Evolutionary conservation across 2,113 vertebrate genomes (phyloP).

Genomic region (Aspiorhynchus laticeps): DNA sequence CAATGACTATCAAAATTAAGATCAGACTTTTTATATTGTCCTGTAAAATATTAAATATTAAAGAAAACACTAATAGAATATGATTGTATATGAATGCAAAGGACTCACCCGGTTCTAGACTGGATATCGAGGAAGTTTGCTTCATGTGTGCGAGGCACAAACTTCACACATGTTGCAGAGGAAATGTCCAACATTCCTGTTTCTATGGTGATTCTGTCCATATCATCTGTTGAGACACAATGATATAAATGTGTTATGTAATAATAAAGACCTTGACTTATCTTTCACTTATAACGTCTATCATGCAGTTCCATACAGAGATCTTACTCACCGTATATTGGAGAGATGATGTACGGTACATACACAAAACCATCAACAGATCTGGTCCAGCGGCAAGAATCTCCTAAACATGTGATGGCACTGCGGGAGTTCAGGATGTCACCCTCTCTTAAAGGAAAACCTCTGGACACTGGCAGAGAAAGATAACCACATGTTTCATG

Average conservation of each 20-base stretch:
- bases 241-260: not conserved
- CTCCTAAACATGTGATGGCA: constrained; percentile 68
- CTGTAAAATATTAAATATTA: not conserved
- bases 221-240: constrained; percentile 66
- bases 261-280: not conserved
- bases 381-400: constrained; percentile 74
- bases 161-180: constrained; percentile 72
- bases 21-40: not conserved
- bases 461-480: constrained; percentile 47
- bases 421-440: constrained; percentile 69
- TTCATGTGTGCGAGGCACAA: constrained; percentile 76
- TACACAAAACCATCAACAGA: constrained; percentile 75
- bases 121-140: constrained; percentile 74
- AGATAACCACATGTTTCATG: not conserved
- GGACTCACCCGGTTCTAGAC: constrained; percentile 73
- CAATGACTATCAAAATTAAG: not conserved
- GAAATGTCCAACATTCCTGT: constrained; percentile 78
- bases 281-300: not conserved
- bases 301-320: not conserved
- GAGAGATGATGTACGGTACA: constrained; percentile 68
- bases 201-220: constrained; percentile 80
- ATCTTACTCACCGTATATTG: constrained; percentile 66
- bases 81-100: not conserved
- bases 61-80: not conserved
- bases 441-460: constrained; percentile 67